Evolutionary conservation across 2,797 vertebrate species (phyloP).

Genomic region (Vireo griseus): DNA sequence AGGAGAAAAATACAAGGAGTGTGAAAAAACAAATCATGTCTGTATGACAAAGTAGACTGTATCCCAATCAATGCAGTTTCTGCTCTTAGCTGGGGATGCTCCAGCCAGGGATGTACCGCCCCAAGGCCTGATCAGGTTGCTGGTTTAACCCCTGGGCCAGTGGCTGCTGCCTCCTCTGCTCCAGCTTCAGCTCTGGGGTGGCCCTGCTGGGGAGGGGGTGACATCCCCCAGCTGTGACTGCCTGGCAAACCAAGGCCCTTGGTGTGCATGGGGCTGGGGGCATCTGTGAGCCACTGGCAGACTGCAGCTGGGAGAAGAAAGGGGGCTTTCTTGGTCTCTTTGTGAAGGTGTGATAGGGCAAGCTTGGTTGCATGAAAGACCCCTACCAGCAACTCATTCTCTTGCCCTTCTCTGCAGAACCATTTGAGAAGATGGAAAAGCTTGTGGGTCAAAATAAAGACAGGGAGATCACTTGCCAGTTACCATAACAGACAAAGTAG

Average conservation of each 20-base stretch:
- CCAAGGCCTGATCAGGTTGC: rapidly evolving
- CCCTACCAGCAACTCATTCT: rapidly evolving
- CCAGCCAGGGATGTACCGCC: too few relatives aligned
- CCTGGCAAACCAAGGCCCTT: neutral
- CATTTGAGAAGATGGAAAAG: neutral
- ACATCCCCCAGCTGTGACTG: neutral
- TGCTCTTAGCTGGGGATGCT: neutral
- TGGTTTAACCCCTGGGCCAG: neutral
- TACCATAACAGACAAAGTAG: neutral
- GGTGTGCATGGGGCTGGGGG: neutral
- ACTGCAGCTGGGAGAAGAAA: neutral
- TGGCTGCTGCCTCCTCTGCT: neutral
- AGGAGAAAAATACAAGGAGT: neutral
- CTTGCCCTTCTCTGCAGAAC: neutral
- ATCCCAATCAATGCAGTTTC: neutral
- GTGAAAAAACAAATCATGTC: neutral
- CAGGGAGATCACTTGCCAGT: neutral
- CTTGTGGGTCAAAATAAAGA: rapidly evolving
- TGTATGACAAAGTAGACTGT: neutral
- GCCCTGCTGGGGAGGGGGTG: rapidly evolving
- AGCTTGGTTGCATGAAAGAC: neutral
- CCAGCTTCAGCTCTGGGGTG: neutral
- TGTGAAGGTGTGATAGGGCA: neutral
- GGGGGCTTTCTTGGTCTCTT: neutral
- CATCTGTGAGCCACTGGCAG: neutral